A percentile compares a stretch with the other conserved stretches of the same genome.
phyloP scores from a whole-genome alignment of 2,113 vertebrate genomes.

The Oreochromis tanganicae region DNA sequence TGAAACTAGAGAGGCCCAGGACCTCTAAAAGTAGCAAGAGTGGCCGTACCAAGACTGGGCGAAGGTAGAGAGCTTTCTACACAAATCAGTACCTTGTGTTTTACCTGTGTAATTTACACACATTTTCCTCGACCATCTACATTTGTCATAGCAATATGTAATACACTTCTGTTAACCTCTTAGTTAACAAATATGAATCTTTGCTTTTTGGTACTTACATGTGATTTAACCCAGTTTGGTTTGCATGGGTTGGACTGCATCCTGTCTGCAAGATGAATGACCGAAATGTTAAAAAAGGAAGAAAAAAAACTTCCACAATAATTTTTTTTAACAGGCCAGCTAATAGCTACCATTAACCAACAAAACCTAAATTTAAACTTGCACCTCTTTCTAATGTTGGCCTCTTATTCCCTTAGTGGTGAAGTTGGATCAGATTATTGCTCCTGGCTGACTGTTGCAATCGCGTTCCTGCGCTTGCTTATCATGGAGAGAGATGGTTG shows the following conservation, averaged over 20 bases:
- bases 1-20: conserved; percentile 91
- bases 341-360: neutral
- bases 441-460: neutral
- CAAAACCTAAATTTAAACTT: neutral
- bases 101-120: neutral
- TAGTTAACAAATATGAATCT: neutral
- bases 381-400: neutral
- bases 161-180: neutral
- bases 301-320: neutral
- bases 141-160: neutral
- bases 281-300: neutral
- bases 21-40: conserved; percentile 88
- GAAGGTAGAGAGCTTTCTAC: conserved; percentile 76
- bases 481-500: neutral
- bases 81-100: neutral
- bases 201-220: neutral
- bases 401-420: neutral
- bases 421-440: neutral
- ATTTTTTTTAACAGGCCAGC: neutral
- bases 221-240: neutral
- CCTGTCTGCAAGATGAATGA: neutral
- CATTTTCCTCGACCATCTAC: neutral
- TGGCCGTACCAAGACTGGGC: conserved; percentile 85
- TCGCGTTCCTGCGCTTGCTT: neutral
- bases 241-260: neutral